Conservation (phyloP, 2,797 vertebrate species). For the Megalops cyprinoides region DNA sequence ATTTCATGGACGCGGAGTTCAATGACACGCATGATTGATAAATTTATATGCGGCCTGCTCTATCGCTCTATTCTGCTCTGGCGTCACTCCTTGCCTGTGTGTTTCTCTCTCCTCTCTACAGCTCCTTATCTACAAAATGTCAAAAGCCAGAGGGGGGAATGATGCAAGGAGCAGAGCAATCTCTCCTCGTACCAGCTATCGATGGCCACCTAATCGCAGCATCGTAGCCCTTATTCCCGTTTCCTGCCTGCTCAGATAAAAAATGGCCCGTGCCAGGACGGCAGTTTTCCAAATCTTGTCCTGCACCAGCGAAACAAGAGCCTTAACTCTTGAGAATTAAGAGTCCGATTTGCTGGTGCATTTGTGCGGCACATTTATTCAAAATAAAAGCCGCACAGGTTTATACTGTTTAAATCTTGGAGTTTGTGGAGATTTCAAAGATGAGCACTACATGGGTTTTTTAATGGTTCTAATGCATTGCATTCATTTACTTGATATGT, state of each 20-base stretch:
- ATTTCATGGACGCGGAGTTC: not conserved
- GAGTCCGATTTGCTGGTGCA: too few species aligned
- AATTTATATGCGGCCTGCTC: not conserved
- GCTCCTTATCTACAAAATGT: conserved; percentile 6
- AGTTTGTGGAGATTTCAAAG: too few species aligned
- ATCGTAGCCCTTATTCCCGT: not conserved
- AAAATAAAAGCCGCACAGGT: too few species aligned
- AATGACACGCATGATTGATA: conserved; percentile 1
- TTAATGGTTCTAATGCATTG: too few species aligned
- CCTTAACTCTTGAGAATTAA: too few species aligned
- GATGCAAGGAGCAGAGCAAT: not conserved
- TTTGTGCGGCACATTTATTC: too few species aligned
- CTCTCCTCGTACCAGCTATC: conserved; percentile 7
- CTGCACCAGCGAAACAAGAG: too few species aligned
- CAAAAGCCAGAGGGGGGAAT: conserved; percentile 2
- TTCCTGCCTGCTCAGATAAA: not conserved
- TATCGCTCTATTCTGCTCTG: not conserved
- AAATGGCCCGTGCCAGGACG: not conserved
- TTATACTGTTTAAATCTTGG: too few species aligned
- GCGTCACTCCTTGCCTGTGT: not conserved
- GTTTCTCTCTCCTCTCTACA: not conserved
- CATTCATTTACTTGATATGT: too few species aligned
- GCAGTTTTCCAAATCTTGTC: too few species aligned
- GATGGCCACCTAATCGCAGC: not conserved
- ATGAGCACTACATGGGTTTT: too few species aligned